Evolutionary conservation across 64 coral and sea anemone species (phyloP), one percentile per base, ranked within the genome.

Genomic region (Astreopora myriophthalma): DNA sequence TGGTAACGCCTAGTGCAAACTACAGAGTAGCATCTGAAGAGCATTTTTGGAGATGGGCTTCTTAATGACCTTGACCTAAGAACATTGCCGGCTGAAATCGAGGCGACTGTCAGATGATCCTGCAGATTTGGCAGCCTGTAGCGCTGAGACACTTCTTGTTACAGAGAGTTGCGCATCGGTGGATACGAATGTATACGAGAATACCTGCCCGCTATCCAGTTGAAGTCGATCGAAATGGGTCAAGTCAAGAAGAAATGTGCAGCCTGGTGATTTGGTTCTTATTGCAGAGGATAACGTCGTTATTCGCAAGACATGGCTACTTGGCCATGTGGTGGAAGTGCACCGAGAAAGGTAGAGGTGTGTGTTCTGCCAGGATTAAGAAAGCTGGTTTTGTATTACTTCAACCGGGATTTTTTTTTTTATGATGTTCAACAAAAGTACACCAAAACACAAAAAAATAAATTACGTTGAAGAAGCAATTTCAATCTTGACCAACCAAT

Each of bases 131-230:
- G 9, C 39, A 42, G 39, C 39, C 39, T 42, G n/a, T 42, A 9
- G 9, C 39, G 9, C 39, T 9, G 39, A 42, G 9, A 6, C 39
- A 42, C 39, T 42, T 42, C 39, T 42, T 42, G 39, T 9, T 42
- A 9, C 39, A 42, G 39, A 42, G 39, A 42, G 39, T 42, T 42
- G 0, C 39, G 9, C 39, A 42, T 42, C 39, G 9, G 40, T 93
- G 75, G 74, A 75, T 69, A 8, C 48, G 85, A 1, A n/a, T 93
- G 85, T 74, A 71, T 70, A 12, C 20, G 33, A 23, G 89, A 92
- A 42, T 92, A 92, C 57, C n/a, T 92, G 35, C 72, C 23, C 0
- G 33, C 57, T 17, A n/a, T 74, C 0, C 69, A 94, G n/a, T n/a
- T n/a, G n/a, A 81, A 57, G 51, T 11, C 7, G 51, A 57, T 11